Base-by-base conservation (phyloP, 2,113 vertebrate species). In the Myrmophylax atrothorax region DNA sequence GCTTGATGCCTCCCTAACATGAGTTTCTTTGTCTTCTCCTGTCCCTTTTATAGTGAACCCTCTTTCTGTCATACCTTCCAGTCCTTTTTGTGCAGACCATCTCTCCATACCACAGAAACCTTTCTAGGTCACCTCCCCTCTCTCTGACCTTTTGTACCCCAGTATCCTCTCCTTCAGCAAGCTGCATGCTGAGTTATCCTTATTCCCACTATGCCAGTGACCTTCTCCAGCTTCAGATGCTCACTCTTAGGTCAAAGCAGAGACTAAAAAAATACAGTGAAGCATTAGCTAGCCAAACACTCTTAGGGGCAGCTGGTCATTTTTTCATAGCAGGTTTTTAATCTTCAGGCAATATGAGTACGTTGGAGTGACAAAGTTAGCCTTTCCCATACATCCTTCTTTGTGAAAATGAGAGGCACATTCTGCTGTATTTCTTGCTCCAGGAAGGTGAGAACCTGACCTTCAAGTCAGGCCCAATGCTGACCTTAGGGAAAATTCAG, bases 181-280 rank as follows among this genome's bases (percentile, higher is more conserved):
- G 22, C 31, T 79, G 14, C 62, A 33, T 60, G 28, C 40, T 58
- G 24, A 70, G 13, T 63, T 90, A 59, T 53, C 29, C 38, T 64
- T 0, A 0, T 19, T 79, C 37, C 62, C 22, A 16, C 14, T 62
- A 31, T 10, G 50, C 22, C 17, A 33, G 19, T 53, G 53, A 55
- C 22, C 10, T 55, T 9, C 16, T 5, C 18, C 14, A 56, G 14
- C 4, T 26, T 38, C 33, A 77, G 50, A 50, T 58, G 26, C 26
- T 84, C 72, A 44, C 14, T 53, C 23, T 19, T 75, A 31, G 15
- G 10, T 79, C n/a, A 75, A 90, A 92, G 31, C 28, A 82, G 28
- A 64, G 22, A 60, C 31, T 64, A 28, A 31, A 60, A 60, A 85
- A 85, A 69, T 25, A n/a, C 18, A 62, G 14, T 22, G 35, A 74